Evolutionary conservation across 2,888 invertebrate genomes (phyloP).

Genomic region (Hecatera dysodea): DNA sequence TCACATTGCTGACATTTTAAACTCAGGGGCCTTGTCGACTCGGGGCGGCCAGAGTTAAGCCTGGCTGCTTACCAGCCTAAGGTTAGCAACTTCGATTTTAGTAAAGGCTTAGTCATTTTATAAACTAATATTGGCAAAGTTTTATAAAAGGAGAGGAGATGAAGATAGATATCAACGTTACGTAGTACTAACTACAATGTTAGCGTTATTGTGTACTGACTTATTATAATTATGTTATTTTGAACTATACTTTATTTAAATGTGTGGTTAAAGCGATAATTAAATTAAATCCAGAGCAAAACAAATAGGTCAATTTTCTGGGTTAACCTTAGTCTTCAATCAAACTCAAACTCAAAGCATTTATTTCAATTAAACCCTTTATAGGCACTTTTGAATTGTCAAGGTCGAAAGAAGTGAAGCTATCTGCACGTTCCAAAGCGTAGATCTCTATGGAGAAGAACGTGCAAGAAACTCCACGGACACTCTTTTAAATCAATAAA

Average conservation of each 20-base stretch:
- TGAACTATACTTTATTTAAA: neutral
- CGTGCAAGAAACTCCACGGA: too few relatives aligned
- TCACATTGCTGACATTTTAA: slow-evolving; percentile 56
- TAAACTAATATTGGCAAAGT: slow-evolving; percentile 44
- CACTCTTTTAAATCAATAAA: too few relatives aligned
- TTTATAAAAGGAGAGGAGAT: slow-evolving; percentile 14
- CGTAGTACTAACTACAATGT: neutral
- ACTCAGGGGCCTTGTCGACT: slow-evolving; percentile 25
- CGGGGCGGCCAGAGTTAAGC: slow-evolving; percentile 33
- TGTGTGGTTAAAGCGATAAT: too few relatives aligned
- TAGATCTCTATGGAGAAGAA: too few relatives aligned
- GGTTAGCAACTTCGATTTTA: slow-evolving; percentile 42
- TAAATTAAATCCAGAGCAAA: neutral
- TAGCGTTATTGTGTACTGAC: neutral
- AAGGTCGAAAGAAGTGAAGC: too few relatives aligned
- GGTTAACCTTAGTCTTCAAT: neutral
- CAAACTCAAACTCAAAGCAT: slow-evolving; percentile 2
- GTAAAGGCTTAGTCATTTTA: slow-evolving; percentile 34
- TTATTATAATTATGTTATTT: neutral
- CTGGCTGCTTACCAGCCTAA: slow-evolving; percentile 38
- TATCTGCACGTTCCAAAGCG: too few relatives aligned
- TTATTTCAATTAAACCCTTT: too few relatives aligned
- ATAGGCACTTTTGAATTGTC: too few relatives aligned
- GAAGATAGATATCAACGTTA: neutral
- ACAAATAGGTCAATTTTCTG: neutral